Conservation (phyloP, 2,888 invertebrate species). For the Lissonota sp. region DNA sequence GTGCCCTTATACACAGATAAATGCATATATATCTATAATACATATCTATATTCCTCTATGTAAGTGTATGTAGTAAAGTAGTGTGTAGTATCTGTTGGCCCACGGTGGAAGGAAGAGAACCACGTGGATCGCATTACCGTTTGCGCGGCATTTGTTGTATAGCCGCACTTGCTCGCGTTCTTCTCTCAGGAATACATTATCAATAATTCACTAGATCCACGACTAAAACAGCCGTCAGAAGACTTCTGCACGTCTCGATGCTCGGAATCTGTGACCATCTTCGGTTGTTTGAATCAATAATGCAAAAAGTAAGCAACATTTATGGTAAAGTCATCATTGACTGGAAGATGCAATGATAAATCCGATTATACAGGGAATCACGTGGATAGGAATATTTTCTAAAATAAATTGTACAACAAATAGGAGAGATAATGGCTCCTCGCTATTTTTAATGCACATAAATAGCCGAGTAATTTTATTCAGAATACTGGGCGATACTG, state of each 20-base stretch:
- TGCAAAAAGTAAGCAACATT: conserved; percentile 5
- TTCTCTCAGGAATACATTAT: conserved; percentile 76
- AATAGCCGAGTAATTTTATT: too few species aligned
- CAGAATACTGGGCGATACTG: too few species aligned
- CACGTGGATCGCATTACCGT: conserved; percentile 82
- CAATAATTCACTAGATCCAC: conserved; percentile 69
- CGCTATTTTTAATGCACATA: too few species aligned
- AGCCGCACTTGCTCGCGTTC: conserved; percentile 63
- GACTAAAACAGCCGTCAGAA: not conserved
- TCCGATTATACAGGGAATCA: too few species aligned
- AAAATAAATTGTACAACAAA: too few species aligned
- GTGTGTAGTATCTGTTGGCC: conserved; percentile 47
- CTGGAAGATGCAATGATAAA: too few species aligned
- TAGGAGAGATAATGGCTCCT: too few species aligned
- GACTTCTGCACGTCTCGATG: not conserved
- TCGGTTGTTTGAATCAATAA: not conserved
- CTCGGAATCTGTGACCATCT: not conserved
- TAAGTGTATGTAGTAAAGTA: not conserved
- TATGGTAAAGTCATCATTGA: conserved; percentile 1
- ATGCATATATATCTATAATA: conserved; percentile 23
- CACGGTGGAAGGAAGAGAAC: conserved; percentile 64
- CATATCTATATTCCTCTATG: not conserved
- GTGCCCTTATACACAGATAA: conserved; percentile 77
- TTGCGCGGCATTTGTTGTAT: conserved; percentile 81
- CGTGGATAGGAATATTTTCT: too few species aligned